Percentiles rank a stretch among this genome's conserved stretches.
These are phyloP conservation scores for Plecotus auritus DNA, from an alignment of 2,113 vertebrate genomes.

Conservation along the genomic window DNA sequence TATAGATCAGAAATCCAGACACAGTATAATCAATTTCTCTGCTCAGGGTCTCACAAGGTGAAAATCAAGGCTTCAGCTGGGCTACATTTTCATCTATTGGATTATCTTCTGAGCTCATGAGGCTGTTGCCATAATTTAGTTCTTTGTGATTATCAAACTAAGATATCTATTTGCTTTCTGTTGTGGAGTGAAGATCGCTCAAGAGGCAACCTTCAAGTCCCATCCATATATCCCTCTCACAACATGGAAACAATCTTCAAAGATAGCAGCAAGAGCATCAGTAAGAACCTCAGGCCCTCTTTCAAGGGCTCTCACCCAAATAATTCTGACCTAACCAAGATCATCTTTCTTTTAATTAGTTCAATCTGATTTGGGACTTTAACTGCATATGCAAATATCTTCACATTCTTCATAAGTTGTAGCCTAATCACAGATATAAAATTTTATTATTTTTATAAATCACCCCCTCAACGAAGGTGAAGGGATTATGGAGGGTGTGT, in stretches of 20 bases:
- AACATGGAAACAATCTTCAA: background rate
- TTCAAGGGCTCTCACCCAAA: background rate
- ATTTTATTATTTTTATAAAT: background rate
- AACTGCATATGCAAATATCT: background rate
- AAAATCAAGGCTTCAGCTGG: background rate
- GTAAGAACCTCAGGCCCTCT: background rate
- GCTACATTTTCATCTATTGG: background rate
- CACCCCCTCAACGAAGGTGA: background rate
- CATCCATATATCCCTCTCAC: background rate
- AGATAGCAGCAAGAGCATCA: background rate
- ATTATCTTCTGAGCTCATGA: background rate
- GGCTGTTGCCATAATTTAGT: background rate
- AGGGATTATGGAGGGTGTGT: background rate
- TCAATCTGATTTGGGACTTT: background rate
- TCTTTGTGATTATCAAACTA: background rate
- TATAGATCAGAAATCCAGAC: background rate
- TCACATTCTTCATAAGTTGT: background rate
- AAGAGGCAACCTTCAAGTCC: background rate
- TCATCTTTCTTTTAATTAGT: background rate
- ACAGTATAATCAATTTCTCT: background rate
- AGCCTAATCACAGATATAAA: background rate
- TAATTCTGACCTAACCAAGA: background rate
- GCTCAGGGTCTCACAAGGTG: background rate
- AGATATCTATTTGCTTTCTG: background rate
- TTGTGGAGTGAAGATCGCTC: background rate